Conservation (phyloP, 2,888 invertebrate species). For the Blastobasis lacticolella region DNA sequence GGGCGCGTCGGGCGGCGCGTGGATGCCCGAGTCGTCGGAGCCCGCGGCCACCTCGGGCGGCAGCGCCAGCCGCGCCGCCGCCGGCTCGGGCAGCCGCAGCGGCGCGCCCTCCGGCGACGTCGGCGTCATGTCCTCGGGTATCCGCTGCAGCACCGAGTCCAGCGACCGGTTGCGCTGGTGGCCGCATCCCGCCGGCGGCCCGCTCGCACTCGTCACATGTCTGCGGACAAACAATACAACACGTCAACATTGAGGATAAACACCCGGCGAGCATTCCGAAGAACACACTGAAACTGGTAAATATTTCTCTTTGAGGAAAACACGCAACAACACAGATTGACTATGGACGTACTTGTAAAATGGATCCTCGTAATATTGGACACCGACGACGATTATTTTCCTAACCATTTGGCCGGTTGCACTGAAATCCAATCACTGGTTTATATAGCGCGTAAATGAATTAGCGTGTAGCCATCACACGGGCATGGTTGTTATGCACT, state of each 20-base stretch:
- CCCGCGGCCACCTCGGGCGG: conserved; percentile 72
- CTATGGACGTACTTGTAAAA: conserved; percentile 39
- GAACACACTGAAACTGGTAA: neutral
- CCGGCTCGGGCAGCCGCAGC: conserved; percentile 51
- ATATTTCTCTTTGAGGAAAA: conserved; percentile 14
- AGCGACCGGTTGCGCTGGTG: conserved; percentile 92
- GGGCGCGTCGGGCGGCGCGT: conserved; percentile 56
- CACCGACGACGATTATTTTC: conserved; percentile 63
- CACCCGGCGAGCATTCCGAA: too few relatives aligned
- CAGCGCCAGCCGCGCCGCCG: conserved; percentile 74
- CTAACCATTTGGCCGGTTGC: conserved; percentile 55
- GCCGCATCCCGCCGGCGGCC: conserved; percentile 73
- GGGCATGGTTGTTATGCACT: conserved; percentile 38
- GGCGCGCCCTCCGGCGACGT: conserved; percentile 61
- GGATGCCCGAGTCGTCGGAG: conserved; percentile 87
- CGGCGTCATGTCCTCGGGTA: conserved; percentile 86
- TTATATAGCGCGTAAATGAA: conserved; percentile 34
- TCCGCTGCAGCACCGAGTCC: conserved; percentile 91
- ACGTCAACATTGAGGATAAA: conserved; percentile 10
- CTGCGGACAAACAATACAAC: conserved; percentile 47
- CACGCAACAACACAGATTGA: too few relatives aligned
- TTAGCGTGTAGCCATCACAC: conserved; percentile 33
- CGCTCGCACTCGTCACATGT: conserved; percentile 62
- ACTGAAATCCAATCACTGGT: conserved; percentile 37
- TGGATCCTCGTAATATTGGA: conserved; percentile 64